Percentiles rank a stretch among this genome's conserved stretches.
Conservation (phyloP, 2,113 vertebrate genomes). For the Rhinolophus ferrumequinum region DNA sequence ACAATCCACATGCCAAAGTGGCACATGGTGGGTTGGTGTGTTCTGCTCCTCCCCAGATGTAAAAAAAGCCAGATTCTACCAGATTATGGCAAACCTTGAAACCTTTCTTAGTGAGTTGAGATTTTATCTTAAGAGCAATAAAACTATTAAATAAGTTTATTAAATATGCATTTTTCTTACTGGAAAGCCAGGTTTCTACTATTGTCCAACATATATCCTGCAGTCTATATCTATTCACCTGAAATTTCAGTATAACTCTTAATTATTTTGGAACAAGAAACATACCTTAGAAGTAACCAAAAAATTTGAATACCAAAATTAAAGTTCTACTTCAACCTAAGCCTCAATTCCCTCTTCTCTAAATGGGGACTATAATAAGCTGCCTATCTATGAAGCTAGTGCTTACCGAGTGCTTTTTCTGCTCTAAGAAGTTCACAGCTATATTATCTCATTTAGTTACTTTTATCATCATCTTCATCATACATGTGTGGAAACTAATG, state of each 20-base stretch:
- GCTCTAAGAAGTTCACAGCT: neutral
- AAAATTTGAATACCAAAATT: neutral
- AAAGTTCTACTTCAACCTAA: neutral
- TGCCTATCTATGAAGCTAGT: neutral
- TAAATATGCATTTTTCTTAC: neutral
- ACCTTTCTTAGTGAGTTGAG: neutral
- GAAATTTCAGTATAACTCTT: neutral
- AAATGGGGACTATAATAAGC: neutral
- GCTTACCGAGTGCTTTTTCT: neutral
- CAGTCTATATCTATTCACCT: neutral
- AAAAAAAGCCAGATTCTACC: too few species aligned
- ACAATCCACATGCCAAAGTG: too few species aligned
- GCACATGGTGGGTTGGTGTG: too few species aligned
- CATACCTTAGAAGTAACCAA: neutral
- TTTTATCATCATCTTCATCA: neutral
- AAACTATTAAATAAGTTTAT: neutral
- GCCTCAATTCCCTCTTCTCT: neutral
- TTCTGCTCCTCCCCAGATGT: too few species aligned
- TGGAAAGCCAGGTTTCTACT: neutral
- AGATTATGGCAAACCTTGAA: too few species aligned
- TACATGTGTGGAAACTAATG: neutral
- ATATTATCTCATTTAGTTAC: neutral
- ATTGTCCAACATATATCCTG: neutral
- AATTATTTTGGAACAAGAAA: neutral
- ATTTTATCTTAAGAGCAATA: neutral